These are phyloP conservation scores for Porphyrio hochstetteri DNA, from an alignment of 2,113 vertebrate species.

Conservation along the genomic window DNA sequence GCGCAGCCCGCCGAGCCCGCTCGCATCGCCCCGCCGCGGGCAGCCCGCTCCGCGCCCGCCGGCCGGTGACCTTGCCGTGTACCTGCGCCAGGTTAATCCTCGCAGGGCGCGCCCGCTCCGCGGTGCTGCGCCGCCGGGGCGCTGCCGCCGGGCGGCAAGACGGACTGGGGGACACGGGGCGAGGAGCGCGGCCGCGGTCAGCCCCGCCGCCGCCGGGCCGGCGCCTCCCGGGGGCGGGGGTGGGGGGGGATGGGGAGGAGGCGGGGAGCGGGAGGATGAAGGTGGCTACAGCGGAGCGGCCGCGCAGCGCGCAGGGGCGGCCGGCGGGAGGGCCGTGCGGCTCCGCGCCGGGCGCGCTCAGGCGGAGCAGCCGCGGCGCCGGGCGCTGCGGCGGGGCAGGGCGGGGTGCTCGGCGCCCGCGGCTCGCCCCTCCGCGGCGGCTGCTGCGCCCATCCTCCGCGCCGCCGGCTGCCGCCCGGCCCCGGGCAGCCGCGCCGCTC, in stretches of 20 bases:
- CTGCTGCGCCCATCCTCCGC: neutral
- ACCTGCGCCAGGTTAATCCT: slow-evolving; percentile 37
- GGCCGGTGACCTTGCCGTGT: slow-evolving; percentile 52
- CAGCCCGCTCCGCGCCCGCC: neutral
- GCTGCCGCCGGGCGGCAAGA: neutral
- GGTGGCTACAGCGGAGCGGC: neutral
- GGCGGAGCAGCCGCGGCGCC: neutral
- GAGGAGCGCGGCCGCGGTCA: neutral
- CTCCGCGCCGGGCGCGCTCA: neutral
- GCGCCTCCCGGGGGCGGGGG: neutral
- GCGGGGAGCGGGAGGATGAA: no score
- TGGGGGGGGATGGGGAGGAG: neutral
- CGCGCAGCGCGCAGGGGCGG: neutral
- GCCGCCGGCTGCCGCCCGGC: neutral
- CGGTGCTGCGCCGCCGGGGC: neutral
- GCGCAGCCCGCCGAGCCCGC: neutral
- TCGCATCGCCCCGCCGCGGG: neutral
- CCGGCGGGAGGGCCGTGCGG: neutral
- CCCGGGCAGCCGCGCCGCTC: neutral
- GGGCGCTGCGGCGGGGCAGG: neutral
- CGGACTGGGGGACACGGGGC: neutral
- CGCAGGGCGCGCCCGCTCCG: neutral
- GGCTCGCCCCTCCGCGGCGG: neutral
- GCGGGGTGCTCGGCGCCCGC: neutral
- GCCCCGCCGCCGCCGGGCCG: neutral